Evolutionary conservation across 2,888 invertebrate species (phyloP), one percentile per base, ranked within the genome.

Genomic region (Lathronympha strigana): DNA sequence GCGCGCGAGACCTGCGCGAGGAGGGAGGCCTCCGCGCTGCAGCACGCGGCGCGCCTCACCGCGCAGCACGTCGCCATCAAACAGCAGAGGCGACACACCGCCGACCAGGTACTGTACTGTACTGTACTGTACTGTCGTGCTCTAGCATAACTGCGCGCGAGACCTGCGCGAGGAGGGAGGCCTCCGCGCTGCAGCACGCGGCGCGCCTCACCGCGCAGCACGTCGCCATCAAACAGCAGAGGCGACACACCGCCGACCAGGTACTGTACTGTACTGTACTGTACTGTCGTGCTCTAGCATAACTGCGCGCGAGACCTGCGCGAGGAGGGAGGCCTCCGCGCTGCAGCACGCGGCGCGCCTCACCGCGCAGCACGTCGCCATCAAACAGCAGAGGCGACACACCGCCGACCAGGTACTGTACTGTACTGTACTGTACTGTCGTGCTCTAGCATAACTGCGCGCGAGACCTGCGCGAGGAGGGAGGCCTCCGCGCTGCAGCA

Each of bases 401-500:
- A 72, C 74, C 47, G 70, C 13, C 28, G 25, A 49, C 28, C 49
- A 49, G 49, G 49, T 49, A 49, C 72, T 40, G 67, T 75, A 3
- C n/a, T 72, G 86, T 72, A 88, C 88, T 0, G 1, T 1, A 17
- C 31, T n/a, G n/a, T n/a, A n/a, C n/a, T n/a, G n/a, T n/a, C n/a
- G n/a, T n/a, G n/a, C n/a, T n/a, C n/a, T n/a, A n/a, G n/a, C n/a
- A n/a, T n/a, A n/a, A n/a, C n/a, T n/a, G n/a, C n/a, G n/a, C n/a
- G n/a, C n/a, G n/a, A n/a, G n/a, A n/a, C n/a, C n/a, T n/a, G n/a
- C 31, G 89, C 76, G 81, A n/a, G 73, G 85, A 89, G 0, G 90
- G 40, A 90, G 75, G 90, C 90, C 0, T 79, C 81, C 31, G 90
- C 90, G 17, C 73, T 90, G 0, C 79, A 84, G 63, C 90, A 90